Evolutionary conservation across 2,797 vertebrate genomes (phyloP).

Genomic region (Intellagama lesueurii): DNA sequence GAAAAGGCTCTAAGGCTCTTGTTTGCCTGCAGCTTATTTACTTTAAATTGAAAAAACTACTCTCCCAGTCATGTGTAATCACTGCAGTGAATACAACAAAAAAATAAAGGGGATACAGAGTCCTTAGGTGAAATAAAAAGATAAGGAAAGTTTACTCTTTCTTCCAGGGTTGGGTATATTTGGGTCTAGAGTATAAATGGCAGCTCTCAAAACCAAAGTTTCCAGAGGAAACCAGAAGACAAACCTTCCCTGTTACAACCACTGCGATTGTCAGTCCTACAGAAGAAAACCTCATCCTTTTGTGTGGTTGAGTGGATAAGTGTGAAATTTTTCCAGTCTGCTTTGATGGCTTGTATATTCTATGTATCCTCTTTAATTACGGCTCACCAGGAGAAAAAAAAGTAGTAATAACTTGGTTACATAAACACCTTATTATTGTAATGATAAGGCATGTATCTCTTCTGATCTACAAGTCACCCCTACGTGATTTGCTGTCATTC

Average conservation of each 20-base stretch:
- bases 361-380: neutral
- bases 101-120: neutral
- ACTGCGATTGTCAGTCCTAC: neutral
- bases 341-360: neutral
- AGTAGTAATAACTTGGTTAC: too few relatives aligned
- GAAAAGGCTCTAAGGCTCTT: too few relatives aligned
- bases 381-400: neutral
- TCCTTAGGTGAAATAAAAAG: neutral
- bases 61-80: neutral
- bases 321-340: neutral
- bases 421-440: too few relatives aligned
- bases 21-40: too few relatives aligned
- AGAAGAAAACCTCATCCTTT: neutral
- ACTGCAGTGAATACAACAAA: neutral
- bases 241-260: neutral
- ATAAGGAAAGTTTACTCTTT: neutral
- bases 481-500: too few relatives aligned
- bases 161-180: neutral
- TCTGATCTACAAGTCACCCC: too few relatives aligned
- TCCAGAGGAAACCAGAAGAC: neutral
- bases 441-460: too few relatives aligned
- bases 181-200: neutral
- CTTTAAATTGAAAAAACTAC: neutral
- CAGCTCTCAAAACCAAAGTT: too few relatives aligned
- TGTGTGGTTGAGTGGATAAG: neutral